Conservation (phyloP, 2,797 vertebrate species). For the Amphiprion clarkii region DNA sequence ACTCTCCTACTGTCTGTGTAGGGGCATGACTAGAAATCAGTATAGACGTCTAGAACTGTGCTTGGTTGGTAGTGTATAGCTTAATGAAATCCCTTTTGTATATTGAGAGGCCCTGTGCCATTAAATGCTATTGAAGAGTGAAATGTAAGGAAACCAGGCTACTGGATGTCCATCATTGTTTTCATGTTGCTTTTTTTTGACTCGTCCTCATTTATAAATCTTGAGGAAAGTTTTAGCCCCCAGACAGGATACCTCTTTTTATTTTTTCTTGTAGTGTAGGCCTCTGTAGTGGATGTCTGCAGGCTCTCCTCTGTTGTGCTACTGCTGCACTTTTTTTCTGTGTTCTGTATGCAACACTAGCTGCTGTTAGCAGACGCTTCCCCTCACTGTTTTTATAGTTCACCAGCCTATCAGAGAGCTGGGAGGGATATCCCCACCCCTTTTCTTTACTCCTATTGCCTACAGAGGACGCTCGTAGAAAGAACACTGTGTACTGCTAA, state of each 20-base stretch:
- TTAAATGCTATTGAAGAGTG: neutral
- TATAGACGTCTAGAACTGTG: slow-evolving; percentile 1
- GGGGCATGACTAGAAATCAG: neutral
- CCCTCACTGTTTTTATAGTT: slow-evolving; percentile 72
- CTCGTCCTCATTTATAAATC: slow-evolving; percentile 8
- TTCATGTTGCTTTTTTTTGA: slow-evolving; percentile 14
- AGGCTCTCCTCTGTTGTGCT: slow-evolving; percentile 44
- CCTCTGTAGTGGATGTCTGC: slow-evolving; percentile 42
- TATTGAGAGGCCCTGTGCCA: neutral
- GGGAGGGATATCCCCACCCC: slow-evolving; percentile 66
- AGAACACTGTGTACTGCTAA: slow-evolving; percentile 84
- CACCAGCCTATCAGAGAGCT: slow-evolving; percentile 75
- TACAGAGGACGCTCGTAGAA: slow-evolving; percentile 68
- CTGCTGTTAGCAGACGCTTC: slow-evolving; percentile 67
- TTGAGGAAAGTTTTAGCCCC: slow-evolving; percentile 11
- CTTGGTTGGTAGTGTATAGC: neutral
- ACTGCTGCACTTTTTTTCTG: slow-evolving; percentile 32
- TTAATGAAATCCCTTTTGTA: neutral
- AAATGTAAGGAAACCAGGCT: neutral
- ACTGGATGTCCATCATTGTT: slow-evolving; percentile 4
- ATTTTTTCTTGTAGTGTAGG: neutral
- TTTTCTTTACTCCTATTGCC: slow-evolving; percentile 64
- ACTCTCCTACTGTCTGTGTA: slow-evolving; percentile 20
- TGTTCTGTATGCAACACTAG: slow-evolving; percentile 40
- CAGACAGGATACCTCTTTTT: neutral